A percentile compares a stretch with the other conserved stretches of the same genome.
Evolutionary conservation across 2,888 invertebrate species (phyloP).

Genomic region (Drosophila anceps): DNA sequence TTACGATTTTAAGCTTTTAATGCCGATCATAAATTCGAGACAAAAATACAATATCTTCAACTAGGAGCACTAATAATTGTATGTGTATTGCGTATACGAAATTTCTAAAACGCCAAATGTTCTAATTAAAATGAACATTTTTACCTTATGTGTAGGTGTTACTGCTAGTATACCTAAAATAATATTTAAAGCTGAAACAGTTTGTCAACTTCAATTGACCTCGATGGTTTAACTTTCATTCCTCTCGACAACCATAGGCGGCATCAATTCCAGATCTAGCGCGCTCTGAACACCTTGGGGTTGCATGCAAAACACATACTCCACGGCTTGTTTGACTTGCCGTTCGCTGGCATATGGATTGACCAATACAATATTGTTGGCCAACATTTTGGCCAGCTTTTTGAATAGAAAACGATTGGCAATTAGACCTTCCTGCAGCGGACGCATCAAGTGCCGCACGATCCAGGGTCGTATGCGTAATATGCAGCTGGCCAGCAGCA

Average conservation of each 20-base stretch:
- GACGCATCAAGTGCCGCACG: conserved; percentile 82
- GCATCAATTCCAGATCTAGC: conserved; percentile 71
- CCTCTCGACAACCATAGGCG: conserved; percentile 44
- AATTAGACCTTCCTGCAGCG: conserved; percentile 81
- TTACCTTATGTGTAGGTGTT: conserved; percentile 1
- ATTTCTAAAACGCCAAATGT: neutral
- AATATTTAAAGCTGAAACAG: neutral
- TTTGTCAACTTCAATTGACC: neutral
- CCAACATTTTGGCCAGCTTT: conserved; percentile 80
- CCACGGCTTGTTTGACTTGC: conserved; percentile 73
- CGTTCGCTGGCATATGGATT: conserved; percentile 83
- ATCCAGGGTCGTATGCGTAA: conserved; percentile 84
- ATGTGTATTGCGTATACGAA: neutral
- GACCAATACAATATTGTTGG: conserved; percentile 74
- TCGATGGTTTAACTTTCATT: conserved; percentile 25
- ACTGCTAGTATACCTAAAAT: neutral
- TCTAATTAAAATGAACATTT: neutral
- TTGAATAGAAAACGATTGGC: conserved; percentile 83
- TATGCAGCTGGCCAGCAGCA: conserved; percentile 80
- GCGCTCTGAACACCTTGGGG: conserved; percentile 69
- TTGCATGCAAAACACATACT: conserved; percentile 78
- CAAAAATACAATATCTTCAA: conserved; percentile 9
- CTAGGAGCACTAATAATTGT: conserved; percentile 27
- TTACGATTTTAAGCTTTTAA: conserved; percentile 11
- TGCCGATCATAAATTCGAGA: conserved; percentile 22